Base-by-base conservation (phyloP, 2,797 vertebrate species). In the Lophotriccus pileatus region DNA sequence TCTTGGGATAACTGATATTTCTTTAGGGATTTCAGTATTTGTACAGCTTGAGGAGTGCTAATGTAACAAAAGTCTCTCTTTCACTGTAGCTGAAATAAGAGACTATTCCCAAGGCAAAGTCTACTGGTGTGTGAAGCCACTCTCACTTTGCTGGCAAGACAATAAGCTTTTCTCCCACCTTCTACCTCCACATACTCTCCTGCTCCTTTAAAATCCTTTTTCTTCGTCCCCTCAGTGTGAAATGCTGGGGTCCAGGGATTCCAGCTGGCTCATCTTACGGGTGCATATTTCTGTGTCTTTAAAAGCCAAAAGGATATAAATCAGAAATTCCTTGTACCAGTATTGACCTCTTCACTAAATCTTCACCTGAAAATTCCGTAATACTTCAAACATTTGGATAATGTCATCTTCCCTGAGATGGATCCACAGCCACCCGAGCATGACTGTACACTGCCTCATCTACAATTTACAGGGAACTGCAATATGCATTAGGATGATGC, bases 1-100 rank as follows among this genome's bases (percentile, higher is more conserved):
- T 23, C 68, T 5, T 63, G 70, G 63, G 70, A 82, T 68, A 92
- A 91, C n/a, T 34, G 30, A 5, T 68, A 91, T 75, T 92, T 92
- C 95, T 92, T 87, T 6, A 75, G 85, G 79, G 93, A 95, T 93
- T 94, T 89, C 89, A 69, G 17, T 91, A 81, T 94, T 95, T 95
- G 91, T 47, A 84, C 76, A 94, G 95, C 87, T 44, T 81, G 89
- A 72, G 28, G 49, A 87, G 43, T 3, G 36, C 39, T 84, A 84
- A 89, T 34, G 27, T 27, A 94, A 60, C 2, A 1, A 7, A 83
- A 94, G 27, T 59, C 66, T 86, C 64, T 52, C 39, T 39, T 41
- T 70, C 24, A 20, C 66, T 1, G 49, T 36, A 58, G 30, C 30
- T 94, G 76, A 87, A 92, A 39, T 46, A 60, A 80, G 64, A 89